Base-by-base conservation (phyloP, 2,888 invertebrate genomes). In the Dicyrtomina minuta region DNA sequence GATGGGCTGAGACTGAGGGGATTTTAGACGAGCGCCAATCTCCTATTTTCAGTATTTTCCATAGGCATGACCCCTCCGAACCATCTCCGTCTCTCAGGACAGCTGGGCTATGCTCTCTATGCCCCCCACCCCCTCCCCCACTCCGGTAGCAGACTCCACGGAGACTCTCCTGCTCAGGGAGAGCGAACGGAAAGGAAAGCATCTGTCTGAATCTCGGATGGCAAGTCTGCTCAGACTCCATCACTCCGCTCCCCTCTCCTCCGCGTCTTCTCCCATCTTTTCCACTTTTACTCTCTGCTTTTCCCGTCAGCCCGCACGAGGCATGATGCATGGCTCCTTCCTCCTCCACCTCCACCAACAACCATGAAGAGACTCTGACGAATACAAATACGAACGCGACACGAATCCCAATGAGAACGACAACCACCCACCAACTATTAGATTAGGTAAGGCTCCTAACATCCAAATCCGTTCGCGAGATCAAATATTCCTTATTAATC, bases 141-240 rank as follows among this genome's bases (percentile, higher is more conserved):
- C 53, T 24, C 24, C n/a, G 12, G n/a, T n/a, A n/a, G n/a, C n/a
- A n/a, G n/a, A n/a, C n/a, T n/a, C n/a, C n/a, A n/a, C n/a, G n/a
- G n/a, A n/a, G n/a, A n/a, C n/a, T n/a, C n/a, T n/a, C n/a, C n/a
- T n/a, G n/a, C n/a, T n/a, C n/a, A n/a, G n/a, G n/a, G n/a, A n/a
- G n/a, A n/a, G n/a, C n/a, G n/a, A n/a, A n/a, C n/a, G n/a, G n/a
- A 17, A 46, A 17, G 17, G 13, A 26, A 20, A 53, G 53, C 53
- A 53, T 22, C 4, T 53, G 13, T n/a, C n/a, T n/a, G n/a, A n/a
- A n/a, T n/a, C n/a, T n/a, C n/a, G 8, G 53, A 8, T 2, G 17
- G 15, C 10, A 22, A 53, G 20, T 53, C 53, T 53, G 53, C 53
- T 22, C 53, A 53, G 24, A 53, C 53, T 53, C 53, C 53, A 53